Conservation (phyloP, 2,797 vertebrate genomes). For the Leptodactylus fallax region DNA sequence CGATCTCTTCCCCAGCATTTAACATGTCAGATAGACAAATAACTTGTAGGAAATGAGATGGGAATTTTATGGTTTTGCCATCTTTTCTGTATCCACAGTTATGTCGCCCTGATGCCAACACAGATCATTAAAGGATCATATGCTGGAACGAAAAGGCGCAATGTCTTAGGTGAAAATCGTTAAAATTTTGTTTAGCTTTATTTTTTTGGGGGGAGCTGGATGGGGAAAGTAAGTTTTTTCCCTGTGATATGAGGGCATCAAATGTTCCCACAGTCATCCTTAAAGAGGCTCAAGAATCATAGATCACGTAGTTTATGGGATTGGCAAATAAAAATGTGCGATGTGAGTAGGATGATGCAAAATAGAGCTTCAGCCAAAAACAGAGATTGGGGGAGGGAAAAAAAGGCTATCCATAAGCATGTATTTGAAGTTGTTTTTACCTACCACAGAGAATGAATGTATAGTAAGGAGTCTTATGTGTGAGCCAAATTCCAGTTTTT, state of each 20-base stretch:
- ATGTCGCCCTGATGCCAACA: neutral
- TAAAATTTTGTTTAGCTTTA: neutral
- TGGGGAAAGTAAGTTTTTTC: neutral
- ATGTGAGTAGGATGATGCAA: constrained; percentile 39
- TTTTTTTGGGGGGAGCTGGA: neutral
- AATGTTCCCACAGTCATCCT: neutral
- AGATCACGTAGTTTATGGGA: neutral
- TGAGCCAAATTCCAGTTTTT: constrained; percentile 56
- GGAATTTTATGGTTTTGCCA: neutral
- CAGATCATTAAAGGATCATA: neutral
- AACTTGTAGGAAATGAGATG: neutral
- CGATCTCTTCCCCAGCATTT: constrained; percentile 5
- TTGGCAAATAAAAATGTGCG: constrained; percentile 50
- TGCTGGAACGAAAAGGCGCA: too few species aligned
- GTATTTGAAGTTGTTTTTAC: constrained; percentile 60
- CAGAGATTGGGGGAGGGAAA: constrained; percentile 1
- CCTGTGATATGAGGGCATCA: constrained; percentile 3
- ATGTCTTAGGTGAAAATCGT: neutral
- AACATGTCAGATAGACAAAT: constrained; percentile 43
- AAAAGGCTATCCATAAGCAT: constrained; percentile 48
- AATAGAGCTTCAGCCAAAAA: constrained; percentile 28
- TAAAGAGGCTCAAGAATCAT: neutral
- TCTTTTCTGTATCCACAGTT: constrained; percentile 17
- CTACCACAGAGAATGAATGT: constrained; percentile 54
- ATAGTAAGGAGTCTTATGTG: constrained; percentile 21